Percentiles rank a stretch among this genome's conserved stretches.
These are phyloP conservation scores for Drosophila melanogaster DNA, from an alignment of 1,140 invertebrate species.

Conservation along the genomic window DNA sequence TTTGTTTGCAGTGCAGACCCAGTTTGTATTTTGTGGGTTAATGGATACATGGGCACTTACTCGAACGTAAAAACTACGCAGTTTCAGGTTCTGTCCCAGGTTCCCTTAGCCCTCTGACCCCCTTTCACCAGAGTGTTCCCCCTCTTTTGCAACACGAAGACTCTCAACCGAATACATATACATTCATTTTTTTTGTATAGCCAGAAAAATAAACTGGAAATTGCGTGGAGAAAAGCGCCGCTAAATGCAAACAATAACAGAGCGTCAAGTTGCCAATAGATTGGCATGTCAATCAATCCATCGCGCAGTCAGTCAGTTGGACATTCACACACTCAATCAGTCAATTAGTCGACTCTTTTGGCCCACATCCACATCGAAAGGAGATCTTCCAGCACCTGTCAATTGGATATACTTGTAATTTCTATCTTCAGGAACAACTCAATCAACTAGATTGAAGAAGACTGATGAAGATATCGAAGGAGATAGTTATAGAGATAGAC, in stretches of 20 bases:
- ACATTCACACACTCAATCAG: constrained; percentile 33
- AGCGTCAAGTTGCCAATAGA: constrained; percentile 50
- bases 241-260: constrained; percentile 56
- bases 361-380: constrained; percentile 17
- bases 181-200: neutral
- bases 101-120: neutral
- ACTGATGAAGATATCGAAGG: neutral
- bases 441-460: constrained; percentile 16
- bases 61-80: constrained; percentile 22
- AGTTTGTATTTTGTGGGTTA: constrained; percentile 45
- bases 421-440: constrained; percentile 14
- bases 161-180: neutral
- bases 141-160: neutral
- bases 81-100: constrained; percentile 8
- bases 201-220: constrained; percentile 15
- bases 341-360: constrained; percentile 29
- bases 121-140: neutral
- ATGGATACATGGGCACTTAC: constrained; percentile 47
- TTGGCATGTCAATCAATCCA: constrained; percentile 60
- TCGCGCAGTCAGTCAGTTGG: constrained; percentile 30
- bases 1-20: constrained; percentile 14
- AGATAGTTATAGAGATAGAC: too few relatives aligned
- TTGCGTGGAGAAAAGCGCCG: constrained; percentile 17
- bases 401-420: constrained; percentile 1
- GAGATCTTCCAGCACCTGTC: constrained; percentile 45